Evolutionary conservation across 2,888 invertebrate genomes (phyloP), one percentile per base, ranked within the genome.

Genomic region (Leptinotarsa juncta): DNA sequence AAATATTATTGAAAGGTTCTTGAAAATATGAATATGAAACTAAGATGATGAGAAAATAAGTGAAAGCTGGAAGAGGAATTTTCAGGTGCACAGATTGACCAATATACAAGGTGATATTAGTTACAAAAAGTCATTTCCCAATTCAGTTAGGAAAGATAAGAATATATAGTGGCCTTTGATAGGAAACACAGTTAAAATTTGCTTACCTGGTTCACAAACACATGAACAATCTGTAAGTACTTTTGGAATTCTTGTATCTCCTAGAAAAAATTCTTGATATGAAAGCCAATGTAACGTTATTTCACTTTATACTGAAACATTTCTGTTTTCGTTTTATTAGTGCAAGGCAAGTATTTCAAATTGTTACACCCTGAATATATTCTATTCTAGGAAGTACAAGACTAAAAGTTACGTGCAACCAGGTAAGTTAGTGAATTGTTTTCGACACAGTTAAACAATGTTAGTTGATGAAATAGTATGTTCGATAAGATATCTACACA

Each of bases 121-220:
- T 32, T 20, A 16, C 16, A 55, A 14, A 7, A 12, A 20, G 55
- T 68, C 48, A 42, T 16, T 68, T 67, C 12, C 12, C 48, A n/a
- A 48, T 42, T 26, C 32, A 5, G 50, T 42, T 42, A 42, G 12
- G 42, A 42, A 10, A 32, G 26, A 68, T 14, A 68, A 23, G 51
- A 50, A 51, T 18, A 48, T 26, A 51, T 55, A 32, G 32, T 32
- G 55, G 26, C 12, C 53, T 53, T 18, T 18, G 18, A 60, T 70
- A 20, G 51, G 12, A 66, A 15, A 67, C 7, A 67, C 20, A 68
- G 69, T 65, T 10, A 26, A 65, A 26, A 71, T 50, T 57, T 69
- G 74, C 79, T 79, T 78, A 79, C 79, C 79, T 79, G 75, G 69
- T 69, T 69, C 65, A 74, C 74, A 71, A 62, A 50, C n/a, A 73